Percentiles rank a stretch among this genome's conserved stretches.
These are phyloP conservation scores for Malacosoma neustria DNA, from an alignment of 2,888 invertebrate genomes.

Conservation along the genomic window DNA sequence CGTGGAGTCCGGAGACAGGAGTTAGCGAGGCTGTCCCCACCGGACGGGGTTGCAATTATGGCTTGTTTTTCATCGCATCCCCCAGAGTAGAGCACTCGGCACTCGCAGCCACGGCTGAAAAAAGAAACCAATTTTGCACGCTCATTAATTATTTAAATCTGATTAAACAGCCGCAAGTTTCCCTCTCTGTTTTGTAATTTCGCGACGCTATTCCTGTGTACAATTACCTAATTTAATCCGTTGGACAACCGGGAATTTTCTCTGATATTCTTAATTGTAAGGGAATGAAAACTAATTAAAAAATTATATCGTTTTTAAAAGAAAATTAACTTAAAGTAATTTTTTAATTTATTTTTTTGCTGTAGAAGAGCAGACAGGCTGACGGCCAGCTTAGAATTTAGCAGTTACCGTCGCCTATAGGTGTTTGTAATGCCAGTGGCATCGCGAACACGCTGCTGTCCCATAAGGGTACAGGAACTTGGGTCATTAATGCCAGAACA, in stretches of 20 bases:
- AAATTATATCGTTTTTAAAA: too few species aligned
- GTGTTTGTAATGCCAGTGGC: too few species aligned
- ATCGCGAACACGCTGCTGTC: too few species aligned
- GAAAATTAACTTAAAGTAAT: too few species aligned
- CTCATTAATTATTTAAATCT: constrained; percentile 76
- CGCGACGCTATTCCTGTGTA: constrained; percentile 37
- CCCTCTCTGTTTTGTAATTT: constrained; percentile 56
- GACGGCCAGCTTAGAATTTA: too few species aligned
- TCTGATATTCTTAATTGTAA: not conserved
- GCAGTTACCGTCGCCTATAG: too few species aligned
- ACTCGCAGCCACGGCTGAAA: constrained; percentile 36
- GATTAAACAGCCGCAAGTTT: constrained; percentile 69
- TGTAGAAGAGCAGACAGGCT: too few species aligned
- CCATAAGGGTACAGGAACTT: too few species aligned
- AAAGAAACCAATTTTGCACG: constrained; percentile 71
- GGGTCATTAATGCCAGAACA: too few species aligned
- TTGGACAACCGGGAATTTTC: constrained; percentile 26
- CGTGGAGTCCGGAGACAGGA: constrained; percentile 7
- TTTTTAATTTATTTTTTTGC: too few species aligned
- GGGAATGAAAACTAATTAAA: not conserved
- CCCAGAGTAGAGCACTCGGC: constrained; percentile 43
- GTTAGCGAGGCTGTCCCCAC: constrained; percentile 30
- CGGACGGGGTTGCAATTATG: constrained; percentile 59
- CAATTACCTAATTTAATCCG: constrained; percentile 43
- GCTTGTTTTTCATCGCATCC: constrained; percentile 56